Evolutionary conservation across 1,140 invertebrate species (phyloP), one percentile per base, ranked within the genome.

Genomic region (Dinothrombium tinctorium): DNA sequence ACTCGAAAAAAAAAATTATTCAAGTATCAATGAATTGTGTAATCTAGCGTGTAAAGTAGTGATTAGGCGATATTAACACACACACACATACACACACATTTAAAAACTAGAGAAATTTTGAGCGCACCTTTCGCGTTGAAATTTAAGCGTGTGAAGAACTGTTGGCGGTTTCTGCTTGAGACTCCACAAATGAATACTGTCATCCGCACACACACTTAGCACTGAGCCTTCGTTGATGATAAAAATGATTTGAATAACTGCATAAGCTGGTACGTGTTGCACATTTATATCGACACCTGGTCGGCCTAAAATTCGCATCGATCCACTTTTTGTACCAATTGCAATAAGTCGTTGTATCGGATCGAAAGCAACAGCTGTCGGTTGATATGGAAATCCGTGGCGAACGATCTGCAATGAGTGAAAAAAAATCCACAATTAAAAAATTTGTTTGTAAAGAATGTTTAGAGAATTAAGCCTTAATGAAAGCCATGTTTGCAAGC

Each of bases 331-430:
- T 53, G 89, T 89, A 42, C 90, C 92, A 59, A 98, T 84, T 28
- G 86, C 92, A 53, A 96, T 67, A 37, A 98, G 68, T 60, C 76
- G 79, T 64, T 98, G 92, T 50, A 99, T 75, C 32, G 90, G 87
- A 68, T 98, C 92, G 67, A 83, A 96, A 33, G 89, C 89, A 59
- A 96, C 65, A 29, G 86, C 80, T 47, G 84, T 89, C 31, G 92
- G 90, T 52, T 92, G 80, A 63, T 86, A 82, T 45, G 92, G 92
- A 67, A 98, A 98, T 50, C 92, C 92, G 74, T 96, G 89, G 29
- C 84, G 73, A 56, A 90, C 84, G 51, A 86, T 92, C 86, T 94
- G 75, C 15, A 75, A 76, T 19, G 24, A 53, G 62, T 37, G 50
- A 62, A 59, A 50, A 54, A 54, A 59, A 55, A 47, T 40, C n/a